Evolutionary conservation across 1,140 invertebrate genomes (phyloP).

Genomic region (Spodoptera litura): DNA sequence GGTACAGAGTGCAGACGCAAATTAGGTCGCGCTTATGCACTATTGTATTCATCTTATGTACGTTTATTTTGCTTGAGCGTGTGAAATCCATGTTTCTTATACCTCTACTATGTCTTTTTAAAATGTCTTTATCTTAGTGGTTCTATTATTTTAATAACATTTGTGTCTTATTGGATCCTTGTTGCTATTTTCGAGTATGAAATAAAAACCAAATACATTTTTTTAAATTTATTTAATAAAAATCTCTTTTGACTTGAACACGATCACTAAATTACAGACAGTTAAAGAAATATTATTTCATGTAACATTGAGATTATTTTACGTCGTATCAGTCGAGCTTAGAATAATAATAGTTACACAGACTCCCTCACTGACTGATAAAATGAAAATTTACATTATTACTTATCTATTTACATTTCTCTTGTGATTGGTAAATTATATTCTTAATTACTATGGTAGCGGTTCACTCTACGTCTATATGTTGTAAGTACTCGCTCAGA

Average conservation of each 20-base stretch:
- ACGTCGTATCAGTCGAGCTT: conserved; percentile 78
- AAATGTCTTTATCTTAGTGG: not conserved
- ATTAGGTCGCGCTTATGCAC: conserved; percentile 56
- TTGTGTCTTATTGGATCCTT: not conserved
- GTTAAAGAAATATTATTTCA: conserved; percentile 73
- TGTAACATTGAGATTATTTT: conserved; percentile 82
- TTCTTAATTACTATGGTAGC: conserved; percentile 17
- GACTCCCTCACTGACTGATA: conserved; percentile 71
- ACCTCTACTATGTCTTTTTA: not conserved
- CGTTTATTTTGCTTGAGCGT: not conserved
- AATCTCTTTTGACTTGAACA: conserved; percentile 86
- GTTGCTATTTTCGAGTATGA: not conserved
- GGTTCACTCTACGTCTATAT: not conserved
- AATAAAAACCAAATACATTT: conserved; percentile 54
- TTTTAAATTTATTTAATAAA: conserved; percentile 84
- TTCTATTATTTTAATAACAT: not conserved
- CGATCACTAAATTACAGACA: conserved; percentile 85
- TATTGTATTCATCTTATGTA: conserved; percentile 15
- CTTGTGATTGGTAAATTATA: conserved; percentile 12
- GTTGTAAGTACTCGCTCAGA: not conserved
- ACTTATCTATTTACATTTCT: conserved; percentile 61
- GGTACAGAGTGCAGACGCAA: conserved; percentile 51
- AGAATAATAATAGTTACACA: conserved; percentile 70
- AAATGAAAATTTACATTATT: conserved; percentile 66
- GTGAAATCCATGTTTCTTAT: not conserved